Evolutionary conservation across 2,797 vertebrate species (phyloP).

Genomic region (Phyllotis vaccarum): DNA sequence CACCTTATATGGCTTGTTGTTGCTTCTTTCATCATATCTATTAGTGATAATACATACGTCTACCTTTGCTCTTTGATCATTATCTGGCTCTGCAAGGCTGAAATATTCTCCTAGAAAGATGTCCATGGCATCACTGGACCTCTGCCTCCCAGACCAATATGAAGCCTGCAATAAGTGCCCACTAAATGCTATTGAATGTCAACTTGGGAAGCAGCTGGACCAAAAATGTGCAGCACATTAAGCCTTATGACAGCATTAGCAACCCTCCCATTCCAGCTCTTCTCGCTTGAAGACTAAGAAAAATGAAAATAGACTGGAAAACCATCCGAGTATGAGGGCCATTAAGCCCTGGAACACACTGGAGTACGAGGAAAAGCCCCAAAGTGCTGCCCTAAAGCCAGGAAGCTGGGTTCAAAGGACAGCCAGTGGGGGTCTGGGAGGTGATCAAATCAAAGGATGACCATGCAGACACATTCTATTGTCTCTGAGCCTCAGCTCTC

Average conservation of each 20-base stretch:
- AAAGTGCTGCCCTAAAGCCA: slow-evolving; percentile 39
- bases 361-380: slow-evolving; percentile 77
- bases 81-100: background rate
- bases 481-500: slow-evolving; percentile 60
- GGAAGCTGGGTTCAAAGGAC: slow-evolving; percentile 80
- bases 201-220: slow-evolving; percentile 54
- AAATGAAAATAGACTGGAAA: slow-evolving; percentile 63
- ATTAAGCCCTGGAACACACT: slow-evolving; percentile 60
- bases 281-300: slow-evolving; percentile 54
- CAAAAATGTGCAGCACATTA: slow-evolving; percentile 58
- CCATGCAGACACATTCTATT: slow-evolving; percentile 71
- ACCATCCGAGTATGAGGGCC: slow-evolving; percentile 41
- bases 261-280: slow-evolving; percentile 54
- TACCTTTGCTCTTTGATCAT: background rate
- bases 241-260: slow-evolving; percentile 66
- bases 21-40: background rate
- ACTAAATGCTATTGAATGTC: slow-evolving; percentile 23
- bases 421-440: slow-evolving; percentile 32
- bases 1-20: background rate
- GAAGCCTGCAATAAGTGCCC: slow-evolving; percentile 17
- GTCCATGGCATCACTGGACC: no score
- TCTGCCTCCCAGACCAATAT: background rate
- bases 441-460: slow-evolving; percentile 51
- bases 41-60: background rate
- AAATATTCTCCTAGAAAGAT: background rate